Percentiles rank a stretch among this genome's conserved stretches.
These are phyloP conservation scores for Epirrhoe tristata DNA, from an alignment of 2,888 invertebrate genomes.

Conservation along the genomic window DNA sequence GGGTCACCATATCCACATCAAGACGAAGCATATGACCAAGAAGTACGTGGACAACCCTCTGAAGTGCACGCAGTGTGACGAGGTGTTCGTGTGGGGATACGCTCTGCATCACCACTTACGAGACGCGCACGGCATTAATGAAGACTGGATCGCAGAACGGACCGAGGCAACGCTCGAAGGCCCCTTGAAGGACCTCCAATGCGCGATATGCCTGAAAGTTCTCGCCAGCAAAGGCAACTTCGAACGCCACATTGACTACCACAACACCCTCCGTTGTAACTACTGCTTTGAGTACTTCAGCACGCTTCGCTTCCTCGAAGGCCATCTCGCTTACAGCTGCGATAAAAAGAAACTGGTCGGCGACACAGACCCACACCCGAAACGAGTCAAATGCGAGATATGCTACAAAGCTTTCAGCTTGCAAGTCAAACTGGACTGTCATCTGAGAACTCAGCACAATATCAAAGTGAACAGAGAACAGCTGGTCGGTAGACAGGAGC, in stretches of 20 bases:
- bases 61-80: conserved; percentile 73
- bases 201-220: conserved; percentile 77
- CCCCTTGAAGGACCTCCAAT: conserved; percentile 76
- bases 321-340: conserved; percentile 76
- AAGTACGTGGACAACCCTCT: conserved; percentile 75
- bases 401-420: conserved; percentile 82
- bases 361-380: conserved; percentile 72
- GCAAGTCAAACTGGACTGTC: conserved; percentile 80
- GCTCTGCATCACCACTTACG: conserved; percentile 76
- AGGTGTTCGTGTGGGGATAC: conserved; percentile 73
- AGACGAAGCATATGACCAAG: conserved; percentile 66
- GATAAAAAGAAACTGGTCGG: conserved; percentile 76
- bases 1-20: conserved; percentile 73
- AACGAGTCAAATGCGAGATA: conserved; percentile 74
- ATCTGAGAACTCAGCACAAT: conserved; percentile 72
- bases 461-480: conserved; percentile 62
- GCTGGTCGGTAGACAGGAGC: conserved; percentile 62
- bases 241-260: conserved; percentile 80
- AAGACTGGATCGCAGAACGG: conserved; percentile 77
- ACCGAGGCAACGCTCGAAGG: conserved; percentile 62
- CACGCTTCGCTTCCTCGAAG: conserved; percentile 74
- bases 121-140: conserved; percentile 69
- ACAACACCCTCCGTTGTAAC: conserved; percentile 79
- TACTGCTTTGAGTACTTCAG: conserved; percentile 81
- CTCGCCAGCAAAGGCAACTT: conserved; percentile 79